Conservation (phyloP, 2,888 invertebrate species). For the Cyrtodaria siliqua region DNA sequence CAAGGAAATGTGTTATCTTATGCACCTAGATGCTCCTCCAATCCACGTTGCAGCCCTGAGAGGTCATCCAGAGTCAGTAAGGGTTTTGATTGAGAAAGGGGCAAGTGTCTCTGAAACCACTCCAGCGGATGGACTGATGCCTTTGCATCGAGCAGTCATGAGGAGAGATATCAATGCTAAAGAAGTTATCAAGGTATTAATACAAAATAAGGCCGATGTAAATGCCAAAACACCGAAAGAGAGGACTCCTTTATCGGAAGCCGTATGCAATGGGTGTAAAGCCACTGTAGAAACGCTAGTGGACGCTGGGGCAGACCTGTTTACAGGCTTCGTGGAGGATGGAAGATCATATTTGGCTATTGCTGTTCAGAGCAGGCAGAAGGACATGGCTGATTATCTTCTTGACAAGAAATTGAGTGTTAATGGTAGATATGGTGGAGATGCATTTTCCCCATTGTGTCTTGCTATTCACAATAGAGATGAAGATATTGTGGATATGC, state of each 20-base stretch:
- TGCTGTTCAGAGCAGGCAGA: slow-evolving; percentile 38
- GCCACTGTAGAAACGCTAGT: slow-evolving; percentile 31
- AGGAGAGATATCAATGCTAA: slow-evolving; percentile 32
- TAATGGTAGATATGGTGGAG: slow-evolving; percentile 13
- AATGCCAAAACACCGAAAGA: slow-evolving; percentile 32
- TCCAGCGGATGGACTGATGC: slow-evolving; percentile 47
- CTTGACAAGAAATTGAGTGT: background rate
- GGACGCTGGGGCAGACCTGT: slow-evolving; percentile 39
- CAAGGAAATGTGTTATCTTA: slow-evolving; percentile 20
- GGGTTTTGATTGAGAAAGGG: slow-evolving; percentile 46
- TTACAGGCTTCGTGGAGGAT: slow-evolving; percentile 30
- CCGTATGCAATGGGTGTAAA: slow-evolving; percentile 38
- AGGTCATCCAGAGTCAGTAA: slow-evolving; percentile 40
- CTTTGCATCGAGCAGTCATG: slow-evolving; percentile 49
- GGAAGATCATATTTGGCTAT: slow-evolving; percentile 38
- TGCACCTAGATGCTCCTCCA: slow-evolving; percentile 51
- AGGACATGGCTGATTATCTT: slow-evolving; percentile 22
- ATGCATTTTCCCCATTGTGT: slow-evolving; percentile 48
- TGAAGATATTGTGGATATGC: slow-evolving; percentile 26
- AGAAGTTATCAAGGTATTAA: slow-evolving; percentile 36
- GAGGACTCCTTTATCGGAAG: slow-evolving; percentile 54
- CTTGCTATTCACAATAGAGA: slow-evolving; percentile 55
- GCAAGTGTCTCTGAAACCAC: slow-evolving; percentile 43
- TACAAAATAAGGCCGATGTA: slow-evolving; percentile 44
- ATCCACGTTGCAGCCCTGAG: slow-evolving; percentile 59